phyloP scores from a whole-genome alignment of 2,888 invertebrate genomes.

The Pollenia griseotomentosa region DNA sequence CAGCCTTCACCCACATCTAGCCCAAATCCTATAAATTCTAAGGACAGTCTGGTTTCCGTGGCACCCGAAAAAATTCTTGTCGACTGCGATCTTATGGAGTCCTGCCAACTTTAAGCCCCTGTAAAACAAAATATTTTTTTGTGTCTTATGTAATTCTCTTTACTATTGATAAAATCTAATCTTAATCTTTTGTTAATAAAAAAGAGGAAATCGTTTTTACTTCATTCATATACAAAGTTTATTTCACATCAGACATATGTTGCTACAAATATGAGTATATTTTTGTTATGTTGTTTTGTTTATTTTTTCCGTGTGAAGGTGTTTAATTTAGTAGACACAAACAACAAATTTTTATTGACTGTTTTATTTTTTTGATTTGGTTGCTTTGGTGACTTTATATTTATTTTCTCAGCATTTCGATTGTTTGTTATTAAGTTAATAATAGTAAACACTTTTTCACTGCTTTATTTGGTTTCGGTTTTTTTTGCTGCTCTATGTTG shows the following conservation, averaged over 20 bases:
- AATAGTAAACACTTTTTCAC: slow-evolving; percentile 36
- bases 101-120: no score
- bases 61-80: no score
- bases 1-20: no score
- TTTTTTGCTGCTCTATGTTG: slow-evolving; percentile 26
- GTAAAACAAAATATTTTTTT: no score
- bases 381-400: slow-evolving; percentile 8
- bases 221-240: neutral
- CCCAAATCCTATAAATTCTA: no score
- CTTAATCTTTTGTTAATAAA: neutral
- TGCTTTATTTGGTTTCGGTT: neutral
- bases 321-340: slow-evolving; percentile 32
- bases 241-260: neutral
- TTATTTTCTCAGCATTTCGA: slow-evolving; percentile 54
- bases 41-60: no score
- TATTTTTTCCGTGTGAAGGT: slow-evolving; percentile 20
- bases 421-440: slow-evolving; percentile 39
- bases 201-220: slow-evolving; percentile 21
- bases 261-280: neutral
- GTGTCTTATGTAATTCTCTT: no score
- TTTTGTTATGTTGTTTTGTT: neutral
- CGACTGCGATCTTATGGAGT: no score
- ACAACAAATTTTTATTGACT: neutral
- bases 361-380: neutral
- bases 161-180: no score